Evolutionary conservation across 1,140 invertebrate species (phyloP), one percentile per base, ranked within the genome.

Genomic region (Neodiprion pinetum): DNA sequence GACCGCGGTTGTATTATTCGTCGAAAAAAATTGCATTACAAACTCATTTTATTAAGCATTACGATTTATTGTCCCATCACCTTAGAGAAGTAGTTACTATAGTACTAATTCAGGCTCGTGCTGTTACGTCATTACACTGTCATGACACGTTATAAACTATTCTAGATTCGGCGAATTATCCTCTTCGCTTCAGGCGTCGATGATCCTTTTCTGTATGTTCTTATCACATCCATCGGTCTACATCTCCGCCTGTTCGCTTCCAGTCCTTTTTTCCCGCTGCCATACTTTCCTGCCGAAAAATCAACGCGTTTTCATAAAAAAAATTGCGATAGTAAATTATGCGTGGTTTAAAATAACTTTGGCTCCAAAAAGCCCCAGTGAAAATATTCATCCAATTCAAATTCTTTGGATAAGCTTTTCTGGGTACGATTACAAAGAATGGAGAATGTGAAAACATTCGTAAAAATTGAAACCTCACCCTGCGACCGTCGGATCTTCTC

Each of bases 221-320:
- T 68, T 73, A 75, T 80, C 75, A 78, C 81, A 81, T 48, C 74
- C 78, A 83, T 81, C 81, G 65, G 76, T 77, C 70, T 74, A 73
- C 28, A 0, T 70, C 71, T 12, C 12, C 9, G 10, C 50, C 65
- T 14, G 14, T 68, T 11, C 67, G 4, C 40, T n/a, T 79, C 72
- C 23, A 61, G 70, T 65, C 49, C 77, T 70, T 66, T 86, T 85
- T 49, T 84, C 81, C 11, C 84, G 78, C 23, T 76, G 66, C 82
- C 82, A 85, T 28, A 86, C 50, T 74, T 82, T 81, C 21, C 84
- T 85, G 17, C 84, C 80, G 48, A 83, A 81, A 40, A 40, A 40
- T 40, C 28, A 40, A 40, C 28, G 28, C 28, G 28, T 1, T 83
- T 86, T 47, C 66, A 74, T 76, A 47, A 75, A 73, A 75, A 73